Percentiles rank a stretch among this genome's conserved stretches.
Evolutionary conservation across 1,140 invertebrate species (phyloP).

Genomic region (Protaetia brevitarsis): DNA sequence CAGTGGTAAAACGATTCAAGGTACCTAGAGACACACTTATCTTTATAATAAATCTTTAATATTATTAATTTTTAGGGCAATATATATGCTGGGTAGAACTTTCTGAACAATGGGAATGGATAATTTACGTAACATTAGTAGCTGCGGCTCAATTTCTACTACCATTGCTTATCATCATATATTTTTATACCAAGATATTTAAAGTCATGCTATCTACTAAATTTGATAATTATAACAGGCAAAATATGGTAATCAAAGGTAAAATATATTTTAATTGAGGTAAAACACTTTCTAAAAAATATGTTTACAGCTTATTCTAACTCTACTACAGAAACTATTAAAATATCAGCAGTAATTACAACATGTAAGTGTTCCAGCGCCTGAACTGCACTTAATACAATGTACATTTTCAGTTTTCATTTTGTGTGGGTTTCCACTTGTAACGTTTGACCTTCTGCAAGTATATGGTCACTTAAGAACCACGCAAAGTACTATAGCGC

Average conservation of each 20-base stretch:
- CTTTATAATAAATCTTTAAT: not conserved
- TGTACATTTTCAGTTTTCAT: conserved; percentile 77
- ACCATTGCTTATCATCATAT: conserved; percentile 84
- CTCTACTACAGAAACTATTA: conserved; percentile 87
- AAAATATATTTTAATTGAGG: not conserved
- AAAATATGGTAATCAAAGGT: not conserved
- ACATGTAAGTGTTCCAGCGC: conserved; percentile 65
- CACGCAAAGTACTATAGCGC: conserved; percentile 75
- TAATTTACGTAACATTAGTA: conserved; percentile 85
- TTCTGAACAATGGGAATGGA: conserved; percentile 69
- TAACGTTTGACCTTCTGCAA: conserved; percentile 89
- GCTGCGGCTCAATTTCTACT: conserved; percentile 80
- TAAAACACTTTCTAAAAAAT: not conserved
- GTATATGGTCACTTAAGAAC: conserved; percentile 80
- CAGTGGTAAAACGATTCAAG: conserved; percentile 72
- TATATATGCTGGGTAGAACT: conserved; percentile 84
- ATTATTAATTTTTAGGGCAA: not conserved
- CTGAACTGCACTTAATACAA: not conserved
- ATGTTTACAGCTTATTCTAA: conserved; percentile 54
- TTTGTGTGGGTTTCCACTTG: conserved; percentile 93
- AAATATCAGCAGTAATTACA: conserved; percentile 83
- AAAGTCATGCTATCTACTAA: conserved; percentile 88
- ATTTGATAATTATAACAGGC: conserved; percentile 43
- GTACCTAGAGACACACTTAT: conserved; percentile 49
- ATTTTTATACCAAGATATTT: conserved; percentile 89